These are phyloP conservation scores for Amblyopsis hoosieri DNA, from an alignment of 2,797 vertebrate genomes.

Conservation along the genomic window DNA sequence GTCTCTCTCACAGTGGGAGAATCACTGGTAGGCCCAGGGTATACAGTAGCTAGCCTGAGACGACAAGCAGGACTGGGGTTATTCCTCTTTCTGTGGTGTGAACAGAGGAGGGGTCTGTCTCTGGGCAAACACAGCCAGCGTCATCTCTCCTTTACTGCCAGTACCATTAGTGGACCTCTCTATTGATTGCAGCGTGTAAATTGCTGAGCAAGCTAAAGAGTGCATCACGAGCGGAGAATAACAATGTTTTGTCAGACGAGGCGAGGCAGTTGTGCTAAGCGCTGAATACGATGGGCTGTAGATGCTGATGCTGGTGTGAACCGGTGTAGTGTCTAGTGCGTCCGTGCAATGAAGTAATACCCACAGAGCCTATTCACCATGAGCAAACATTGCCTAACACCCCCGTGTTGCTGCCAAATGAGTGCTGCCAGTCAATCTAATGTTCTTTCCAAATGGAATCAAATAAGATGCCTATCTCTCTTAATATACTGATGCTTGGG, in stretches of 20 bases:
- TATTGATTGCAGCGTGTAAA: constrained; percentile 63
- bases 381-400: constrained; percentile 29
- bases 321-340: not conserved
- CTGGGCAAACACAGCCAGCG: constrained; percentile 56
- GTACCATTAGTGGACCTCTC: constrained; percentile 75
- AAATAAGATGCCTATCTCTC: constrained; percentile 34
- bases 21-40: constrained; percentile 34
- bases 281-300: no score
- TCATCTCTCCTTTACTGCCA: constrained; percentile 52
- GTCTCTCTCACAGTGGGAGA: constrained; percentile 29
- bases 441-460: constrained; percentile 38
- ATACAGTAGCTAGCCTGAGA: constrained; percentile 32
- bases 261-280: constrained; percentile 21
- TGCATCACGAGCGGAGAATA: constrained; percentile 39
- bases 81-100: constrained; percentile 58
- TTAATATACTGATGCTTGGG: constrained; percentile 39
- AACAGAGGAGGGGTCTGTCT: constrained; percentile 68
- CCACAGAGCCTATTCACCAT: constrained; percentile 14
- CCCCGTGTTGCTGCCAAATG: constrained; percentile 50
- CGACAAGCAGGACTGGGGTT: constrained; percentile 56
- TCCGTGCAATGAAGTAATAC: constrained; percentile 2
- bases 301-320: no score
- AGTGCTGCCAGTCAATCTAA: constrained; percentile 58
- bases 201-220: constrained; percentile 65
- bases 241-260: constrained; percentile 41